Percentiles rank a stretch among this genome's conserved stretches.
Conservation (phyloP, 2,113 vertebrate genomes). For the Phrynosoma platyrhinos region DNA sequence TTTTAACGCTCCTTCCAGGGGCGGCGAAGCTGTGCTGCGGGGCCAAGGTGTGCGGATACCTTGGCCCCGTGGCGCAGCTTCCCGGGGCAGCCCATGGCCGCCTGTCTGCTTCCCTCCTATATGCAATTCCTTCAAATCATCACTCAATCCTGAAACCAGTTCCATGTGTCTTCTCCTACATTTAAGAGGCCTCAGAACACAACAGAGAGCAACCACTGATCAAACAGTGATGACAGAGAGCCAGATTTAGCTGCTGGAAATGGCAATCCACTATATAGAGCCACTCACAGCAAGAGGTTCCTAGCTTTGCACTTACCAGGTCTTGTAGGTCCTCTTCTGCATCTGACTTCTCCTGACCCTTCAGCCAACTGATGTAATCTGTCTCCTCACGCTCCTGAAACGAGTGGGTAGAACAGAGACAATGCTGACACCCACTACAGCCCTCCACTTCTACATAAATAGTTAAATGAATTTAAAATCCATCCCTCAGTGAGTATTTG, state of each 20-base stretch:
- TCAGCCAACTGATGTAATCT: constrained; percentile 88
- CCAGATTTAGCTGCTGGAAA: not conserved
- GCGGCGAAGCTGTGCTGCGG: too few relatives aligned
- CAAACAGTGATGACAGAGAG: not conserved
- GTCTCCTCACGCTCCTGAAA: constrained; percentile 86
- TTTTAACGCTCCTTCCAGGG: too few relatives aligned
- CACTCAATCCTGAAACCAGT: not conserved
- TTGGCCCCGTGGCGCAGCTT: too few relatives aligned
- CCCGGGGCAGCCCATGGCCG: too few relatives aligned
- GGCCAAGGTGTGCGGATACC: too few relatives aligned
- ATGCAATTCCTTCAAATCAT: not conserved
- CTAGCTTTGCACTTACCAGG: constrained; percentile 77
- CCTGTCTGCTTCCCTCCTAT: too few relatives aligned
- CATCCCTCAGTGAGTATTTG: not conserved
- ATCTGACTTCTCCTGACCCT: constrained; percentile 80
- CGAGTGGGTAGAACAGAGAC: not conserved
- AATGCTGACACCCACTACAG: too few relatives aligned
- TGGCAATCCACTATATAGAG: not conserved
- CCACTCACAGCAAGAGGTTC: not conserved
- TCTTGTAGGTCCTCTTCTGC: constrained; percentile 79
- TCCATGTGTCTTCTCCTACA: too few relatives aligned
- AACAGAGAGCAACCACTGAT: not conserved
- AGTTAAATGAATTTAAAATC: not conserved
- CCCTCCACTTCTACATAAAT: not conserved
- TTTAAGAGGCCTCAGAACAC: not conserved